phyloP scores from a whole-genome alignment of 2,888 invertebrate genomes.

The Rotaria macrura region DNA sequence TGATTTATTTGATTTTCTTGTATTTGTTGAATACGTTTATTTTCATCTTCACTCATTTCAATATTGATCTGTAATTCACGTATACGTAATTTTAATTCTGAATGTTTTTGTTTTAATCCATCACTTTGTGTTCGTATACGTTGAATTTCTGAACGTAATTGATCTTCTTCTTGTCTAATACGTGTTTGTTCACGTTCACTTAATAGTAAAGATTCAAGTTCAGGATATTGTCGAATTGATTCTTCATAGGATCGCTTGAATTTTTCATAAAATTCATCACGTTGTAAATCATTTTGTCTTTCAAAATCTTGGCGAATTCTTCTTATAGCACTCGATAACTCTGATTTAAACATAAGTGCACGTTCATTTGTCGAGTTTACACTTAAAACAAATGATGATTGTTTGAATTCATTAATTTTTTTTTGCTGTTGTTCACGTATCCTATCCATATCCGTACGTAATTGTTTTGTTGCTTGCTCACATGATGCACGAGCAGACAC shows the following conservation, averaged over 20 bases:
- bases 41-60: slow-evolving; percentile 6
- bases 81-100: slow-evolving; percentile 25
- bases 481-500: neutral
- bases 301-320: slow-evolving; percentile 32
- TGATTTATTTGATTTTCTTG: slow-evolving; percentile 26
- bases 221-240: slow-evolving; percentile 10
- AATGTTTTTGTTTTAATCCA: slow-evolving; percentile 24
- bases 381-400: neutral
- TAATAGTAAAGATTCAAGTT: neutral
- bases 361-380: slow-evolving; percentile 17
- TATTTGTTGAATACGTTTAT: neutral
- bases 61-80: slow-evolving; percentile 24
- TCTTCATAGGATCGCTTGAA: slow-evolving; percentile 22
- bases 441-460: neutral
- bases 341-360: slow-evolving; percentile 30
- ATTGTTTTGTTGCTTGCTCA: neutral
- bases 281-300: slow-evolving; percentile 23
- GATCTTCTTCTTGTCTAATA: slow-evolving; percentile 26
- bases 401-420: slow-evolving; percentile 28
- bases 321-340: slow-evolving; percentile 31
- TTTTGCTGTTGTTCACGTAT: slow-evolving; percentile 26
- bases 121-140: slow-evolving; percentile 21
- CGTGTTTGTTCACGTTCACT: slow-evolving; percentile 24
- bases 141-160: slow-evolving; percentile 23
- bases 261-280: slow-evolving; percentile 27